Base-by-base conservation (phyloP, 1,140 invertebrate species). In the Calliopsis andreniformis region DNA sequence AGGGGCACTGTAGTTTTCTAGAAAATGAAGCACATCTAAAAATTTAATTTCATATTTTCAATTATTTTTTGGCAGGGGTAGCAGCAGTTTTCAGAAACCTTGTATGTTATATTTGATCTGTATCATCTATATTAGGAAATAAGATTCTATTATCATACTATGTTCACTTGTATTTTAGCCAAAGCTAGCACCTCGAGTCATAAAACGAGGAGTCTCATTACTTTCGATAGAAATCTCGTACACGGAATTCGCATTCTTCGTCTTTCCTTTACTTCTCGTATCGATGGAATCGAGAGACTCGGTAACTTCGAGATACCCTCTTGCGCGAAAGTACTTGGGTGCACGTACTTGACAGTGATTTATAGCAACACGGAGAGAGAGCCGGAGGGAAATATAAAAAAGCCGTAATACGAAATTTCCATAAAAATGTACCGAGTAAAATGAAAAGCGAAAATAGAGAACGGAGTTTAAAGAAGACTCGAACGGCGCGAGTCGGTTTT, bases 301-400 rank as follows among this genome's bases (percentile, higher is more conserved):
- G 16, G 14, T 12, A 7, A 16, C 28, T 35, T 16, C 1, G 7
- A 12, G 23, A 62, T n/a, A 62, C 18, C 18, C 14, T 49, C 39
- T 20, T 18, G 25, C 16, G 16, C 25, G 47, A 0, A 43, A 35
- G 25, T 35, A 58, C 66, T 6, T 35, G 39, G 35, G 16, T 43
- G 23, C 32, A 56, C 35, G 39, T 45, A 45, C 39, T 30, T 16
- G 67, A 70, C 67, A 70, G 67, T 70, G 67, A 70, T 70, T 70
- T 70, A 70, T 70, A 47, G 55, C n/a, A 16, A 47, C n/a, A 20
- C 18, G 20, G 20, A 35, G 23, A 20, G 1, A 25, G 30, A 32
- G 4, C 16, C 14, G n/a, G 63, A 12, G 35, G 20, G 14, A 39
- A 23, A 43, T n/a, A 58, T 58, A 39, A 39, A 70, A 61, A 70